Evolutionary conservation across 2,113 vertebrate genomes (phyloP).

Genomic region (Chlorodrepanis virens): DNA sequence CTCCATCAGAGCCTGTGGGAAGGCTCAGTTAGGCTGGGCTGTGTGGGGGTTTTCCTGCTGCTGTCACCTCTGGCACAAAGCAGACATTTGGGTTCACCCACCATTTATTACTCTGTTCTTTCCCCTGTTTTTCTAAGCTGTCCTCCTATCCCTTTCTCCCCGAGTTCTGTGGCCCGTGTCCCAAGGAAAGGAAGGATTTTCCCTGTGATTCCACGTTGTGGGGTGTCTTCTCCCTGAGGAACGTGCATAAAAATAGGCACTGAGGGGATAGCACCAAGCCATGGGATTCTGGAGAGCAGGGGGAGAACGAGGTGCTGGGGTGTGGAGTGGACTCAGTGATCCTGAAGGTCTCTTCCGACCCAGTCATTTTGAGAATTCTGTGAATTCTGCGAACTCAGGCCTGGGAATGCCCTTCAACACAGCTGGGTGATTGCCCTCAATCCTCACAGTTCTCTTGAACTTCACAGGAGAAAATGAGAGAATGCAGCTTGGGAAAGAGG

Average conservation of each 20-base stretch:
- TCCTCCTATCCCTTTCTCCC: not conserved
- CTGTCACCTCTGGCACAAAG: not conserved
- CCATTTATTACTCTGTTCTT: not conserved
- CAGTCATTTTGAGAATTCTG: too few species aligned
- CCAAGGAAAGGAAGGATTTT: not conserved
- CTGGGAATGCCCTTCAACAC: not conserved
- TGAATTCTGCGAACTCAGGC: not conserved
- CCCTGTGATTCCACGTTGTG: rapidly evolving
- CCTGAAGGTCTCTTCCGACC: too few species aligned
- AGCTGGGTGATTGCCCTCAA: not conserved
- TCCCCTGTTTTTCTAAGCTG: not conserved
- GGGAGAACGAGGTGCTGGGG: not conserved
- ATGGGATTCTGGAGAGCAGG: not conserved
- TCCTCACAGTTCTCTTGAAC: not conserved
- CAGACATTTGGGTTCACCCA: not conserved
- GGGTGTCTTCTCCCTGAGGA: not conserved
- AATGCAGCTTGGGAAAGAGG: not conserved
- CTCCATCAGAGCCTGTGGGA: not conserved
- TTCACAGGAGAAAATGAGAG: not conserved
- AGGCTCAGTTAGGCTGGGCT: not conserved
- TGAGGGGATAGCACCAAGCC: not conserved
- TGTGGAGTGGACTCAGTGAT: too few species aligned
- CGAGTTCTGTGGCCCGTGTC: not conserved
- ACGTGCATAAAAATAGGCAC: not conserved
- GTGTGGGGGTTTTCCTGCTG: not conserved